Base-by-base conservation (phyloP, 2,797 vertebrate genomes). In the Sphenodon punctatus region DNA sequence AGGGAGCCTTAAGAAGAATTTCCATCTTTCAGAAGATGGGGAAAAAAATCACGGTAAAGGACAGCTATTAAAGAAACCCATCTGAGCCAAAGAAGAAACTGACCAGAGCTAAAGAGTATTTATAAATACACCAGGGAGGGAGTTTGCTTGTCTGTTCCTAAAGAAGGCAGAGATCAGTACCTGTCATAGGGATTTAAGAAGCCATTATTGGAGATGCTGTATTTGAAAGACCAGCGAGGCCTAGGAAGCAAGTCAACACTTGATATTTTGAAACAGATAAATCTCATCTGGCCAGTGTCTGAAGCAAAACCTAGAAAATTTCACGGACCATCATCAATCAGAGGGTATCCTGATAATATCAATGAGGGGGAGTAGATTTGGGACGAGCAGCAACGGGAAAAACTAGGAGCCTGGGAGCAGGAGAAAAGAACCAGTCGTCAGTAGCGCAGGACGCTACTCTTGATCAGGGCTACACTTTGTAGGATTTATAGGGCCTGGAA, bases 131-230 rank as follows among this genome's bases (percentile, higher is more conserved):
- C 2, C 30, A 76, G 67, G 78, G 27, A 56, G 12, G 6, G 34
- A 8, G 10, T 82, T 85, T 81, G 23, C n/a, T 69, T 63, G 74
- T 65, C 69, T 61, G 0, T 69, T 88, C 23, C 60, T 48, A 10
- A 70, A 30, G 53, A 7, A 75, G 42, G 59, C 73, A 10, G 9
- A 67, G 30, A 46, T 58, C 61, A 72, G 34, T 43, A n/a, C 11
- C 6, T 84, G 41, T 34, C 32, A 48, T 4, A 36, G 22, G 27
- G 19, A 56, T 25, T 64, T 48, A 55, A 64, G 59, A 78, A 84
- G 48, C n/a, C 0, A 0, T 53, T 23, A 10, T n/a, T 20, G 65
- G 81, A 75, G 64, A 0, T 0, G 2, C 0, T 63, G 12, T 48
- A 22, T 67, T 56, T 69, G 30, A 59, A 75, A 81, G 38, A 74